A percentile compares a stretch with the other conserved stretches of the same genome.
Evolutionary conservation across 2,888 invertebrate genomes (phyloP).

Genomic region (Leptogaster cylindrica): DNA sequence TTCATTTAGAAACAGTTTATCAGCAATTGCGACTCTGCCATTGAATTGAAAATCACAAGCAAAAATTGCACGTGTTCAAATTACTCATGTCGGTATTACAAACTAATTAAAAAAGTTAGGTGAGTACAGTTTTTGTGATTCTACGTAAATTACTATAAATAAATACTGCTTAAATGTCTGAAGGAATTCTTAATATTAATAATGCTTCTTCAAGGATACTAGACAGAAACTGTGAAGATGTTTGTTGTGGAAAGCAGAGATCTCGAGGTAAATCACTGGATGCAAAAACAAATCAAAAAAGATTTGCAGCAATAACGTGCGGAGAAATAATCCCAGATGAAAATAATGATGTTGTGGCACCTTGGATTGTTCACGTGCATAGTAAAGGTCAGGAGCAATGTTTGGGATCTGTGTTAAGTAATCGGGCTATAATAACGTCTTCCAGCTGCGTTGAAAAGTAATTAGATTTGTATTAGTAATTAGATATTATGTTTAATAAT

Average conservation of each 20-base stretch:
- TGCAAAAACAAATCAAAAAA: conserved; percentile 4
- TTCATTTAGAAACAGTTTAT: conserved; percentile 34
- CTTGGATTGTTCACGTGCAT: conserved; percentile 42
- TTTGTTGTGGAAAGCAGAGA: conserved; percentile 43
- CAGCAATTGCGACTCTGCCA: conserved; percentile 40
- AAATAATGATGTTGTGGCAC: conserved; percentile 38
- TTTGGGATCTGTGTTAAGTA: conserved; percentile 39
- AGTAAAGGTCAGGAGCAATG: conserved; percentile 40
- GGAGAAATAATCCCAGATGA: conserved; percentile 43
- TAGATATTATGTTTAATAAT: too few relatives aligned
- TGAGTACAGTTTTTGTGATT: conserved; percentile 4
- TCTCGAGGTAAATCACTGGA: conserved; percentile 41
- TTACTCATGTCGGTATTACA: conserved; percentile 43
- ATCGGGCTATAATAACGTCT: conserved; percentile 43
- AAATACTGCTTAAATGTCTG: not conserved
- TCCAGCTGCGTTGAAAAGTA: conserved; percentile 42
- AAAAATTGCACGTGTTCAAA: conserved; percentile 42
- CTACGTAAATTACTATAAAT: not conserved
- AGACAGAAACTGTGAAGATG: conserved; percentile 43
- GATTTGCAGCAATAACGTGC: conserved; percentile 10
- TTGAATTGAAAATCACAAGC: conserved; percentile 40
- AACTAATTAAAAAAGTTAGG: conserved; percentile 42
- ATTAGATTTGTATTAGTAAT: too few relatives aligned
- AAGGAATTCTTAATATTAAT: too few relatives aligned
- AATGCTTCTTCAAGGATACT: conserved; percentile 43